Evolutionary conservation across 2,888 invertebrate species (phyloP), one percentile per base, ranked within the genome.

Genomic region (Sinhomidia bicolor): DNA sequence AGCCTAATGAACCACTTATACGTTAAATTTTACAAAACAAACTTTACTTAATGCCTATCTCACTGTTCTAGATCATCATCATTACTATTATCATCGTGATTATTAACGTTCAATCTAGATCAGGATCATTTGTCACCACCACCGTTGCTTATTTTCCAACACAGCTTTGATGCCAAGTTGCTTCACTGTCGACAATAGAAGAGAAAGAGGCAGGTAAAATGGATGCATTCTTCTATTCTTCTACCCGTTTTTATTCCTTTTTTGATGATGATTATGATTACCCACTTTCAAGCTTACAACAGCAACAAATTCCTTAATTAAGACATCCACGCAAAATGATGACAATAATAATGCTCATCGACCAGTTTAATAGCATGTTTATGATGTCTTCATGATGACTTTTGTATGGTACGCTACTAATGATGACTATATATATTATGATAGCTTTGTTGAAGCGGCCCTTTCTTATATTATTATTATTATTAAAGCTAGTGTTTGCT

Each of bases 71-170:
- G 9, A 20, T 71, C 44, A 71, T 71, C 23, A 41, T 47, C 14
- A 74, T 26, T 23, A 47, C 47, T 12, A 47, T 41, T 20, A 17
- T 17, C 14, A 36, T 14, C 41, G 20, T 41, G 5, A 17, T 71
- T 17, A 23, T 41, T 36, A 71, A 12, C 3, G 44, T 14, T 41
- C 65, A 71, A 47, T 44, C 47, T 74, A 74, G 47, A 74, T 74
- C 74, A 78, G 51, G 68, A 51, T 82, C 81, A 82, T 82, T 82
- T 82, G 81, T 68, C 65, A 82, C 81, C 36, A 78, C 78, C 44
- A 20, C 7, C 71, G n/a, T n/a, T n/a, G n/a, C n/a, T n/a, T n/a
- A n/a, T n/a, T n/a, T n/a, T n/a, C n/a, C n/a, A n/a, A n/a, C n/a
- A n/a, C n/a, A n/a, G n/a, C n/a, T n/a, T n/a, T n/a, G n/a, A n/a